These are phyloP conservation scores for Lateolabrax maculatus DNA, from an alignment of 2,797 vertebrate species.

Conservation along the genomic window DNA sequence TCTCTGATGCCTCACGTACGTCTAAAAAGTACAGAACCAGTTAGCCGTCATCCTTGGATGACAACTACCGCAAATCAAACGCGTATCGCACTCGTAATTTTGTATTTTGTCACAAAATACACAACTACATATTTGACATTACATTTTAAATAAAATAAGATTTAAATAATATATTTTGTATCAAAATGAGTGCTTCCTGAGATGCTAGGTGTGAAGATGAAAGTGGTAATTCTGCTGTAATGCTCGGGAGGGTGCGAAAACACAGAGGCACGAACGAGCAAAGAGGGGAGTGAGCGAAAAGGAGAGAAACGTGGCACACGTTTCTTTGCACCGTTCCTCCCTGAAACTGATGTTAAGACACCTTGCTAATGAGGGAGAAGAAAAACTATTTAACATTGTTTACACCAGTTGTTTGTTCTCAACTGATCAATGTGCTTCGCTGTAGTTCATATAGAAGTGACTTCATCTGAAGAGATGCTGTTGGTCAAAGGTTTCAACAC, in stretches of 20 bases:
- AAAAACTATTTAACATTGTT: conserved; percentile 35
- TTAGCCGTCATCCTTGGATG: conserved; percentile 46
- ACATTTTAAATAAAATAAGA: conserved; percentile 43
- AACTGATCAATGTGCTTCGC: background rate
- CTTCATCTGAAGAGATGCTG: background rate
- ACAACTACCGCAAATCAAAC: conserved; percentile 65
- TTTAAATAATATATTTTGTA: conserved; percentile 44
- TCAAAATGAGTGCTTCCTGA: conserved; percentile 61
- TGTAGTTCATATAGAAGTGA: background rate
- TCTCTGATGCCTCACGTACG: conserved; percentile 55
- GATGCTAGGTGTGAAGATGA: conserved; percentile 56
- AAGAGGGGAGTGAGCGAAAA: conserved; percentile 41
- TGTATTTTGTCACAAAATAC: conserved; percentile 42
- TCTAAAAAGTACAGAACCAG: conserved; percentile 43
- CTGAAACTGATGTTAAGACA: conserved; percentile 48
- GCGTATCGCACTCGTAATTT: conserved; percentile 28
- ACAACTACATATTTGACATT: conserved; percentile 46
- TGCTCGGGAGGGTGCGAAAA: conserved; percentile 53
- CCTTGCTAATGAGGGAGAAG: conserved; percentile 32
- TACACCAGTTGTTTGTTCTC: conserved; percentile 9
- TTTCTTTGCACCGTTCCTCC: conserved; percentile 43
- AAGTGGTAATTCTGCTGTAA: conserved; percentile 58
- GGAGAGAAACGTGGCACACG: conserved; percentile 54
- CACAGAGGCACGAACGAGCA: conserved; percentile 46
- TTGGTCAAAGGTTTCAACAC: background rate